Evolutionary conservation across 2,888 invertebrate genomes (phyloP).

Genomic region (Axea sp.): DNA sequence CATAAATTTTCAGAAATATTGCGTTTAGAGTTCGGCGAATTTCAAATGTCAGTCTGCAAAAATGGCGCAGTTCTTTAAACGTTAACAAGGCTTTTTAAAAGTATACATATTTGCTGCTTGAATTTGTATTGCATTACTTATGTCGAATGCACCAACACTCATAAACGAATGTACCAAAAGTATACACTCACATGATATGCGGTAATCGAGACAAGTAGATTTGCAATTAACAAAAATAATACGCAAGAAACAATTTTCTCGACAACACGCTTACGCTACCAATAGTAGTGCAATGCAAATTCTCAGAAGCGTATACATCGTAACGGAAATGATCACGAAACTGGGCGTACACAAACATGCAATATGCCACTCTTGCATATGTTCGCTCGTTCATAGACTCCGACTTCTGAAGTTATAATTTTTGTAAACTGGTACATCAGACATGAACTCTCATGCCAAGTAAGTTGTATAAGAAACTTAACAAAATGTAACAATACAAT

Average conservation of each 20-base stretch:
- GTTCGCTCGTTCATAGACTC: conserved; percentile 41
- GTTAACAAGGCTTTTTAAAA: too few species aligned
- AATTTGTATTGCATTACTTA: too few species aligned
- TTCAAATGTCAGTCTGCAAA: too few species aligned
- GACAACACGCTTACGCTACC: conserved; percentile 6
- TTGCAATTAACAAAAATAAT: conserved; percentile 25
- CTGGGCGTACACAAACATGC: conserved; percentile 55
- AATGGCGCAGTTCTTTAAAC: too few species aligned
- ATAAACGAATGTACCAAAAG: too few species aligned
- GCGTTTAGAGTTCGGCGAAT: too few species aligned
- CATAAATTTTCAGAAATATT: too few species aligned
- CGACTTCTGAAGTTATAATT: conserved; percentile 50
- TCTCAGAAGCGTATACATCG: conserved; percentile 49
- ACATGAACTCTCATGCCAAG: conserved; percentile 30
- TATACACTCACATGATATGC: too few species aligned
- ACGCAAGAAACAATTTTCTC: conserved; percentile 3
- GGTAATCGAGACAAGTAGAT: conserved; percentile 2
- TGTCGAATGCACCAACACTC: too few species aligned
- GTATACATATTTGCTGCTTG: too few species aligned
- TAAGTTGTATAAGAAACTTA: conserved; percentile 25
- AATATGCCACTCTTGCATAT: conserved; percentile 56
- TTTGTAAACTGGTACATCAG: conserved; percentile 50
- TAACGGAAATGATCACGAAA: conserved; percentile 60
- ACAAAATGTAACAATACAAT: conserved; percentile 9
- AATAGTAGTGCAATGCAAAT: conserved; percentile 36